These are phyloP conservation scores for Dermatemys mawii DNA, from an alignment of 2,113 vertebrate genomes.

Conservation along the genomic window DNA sequence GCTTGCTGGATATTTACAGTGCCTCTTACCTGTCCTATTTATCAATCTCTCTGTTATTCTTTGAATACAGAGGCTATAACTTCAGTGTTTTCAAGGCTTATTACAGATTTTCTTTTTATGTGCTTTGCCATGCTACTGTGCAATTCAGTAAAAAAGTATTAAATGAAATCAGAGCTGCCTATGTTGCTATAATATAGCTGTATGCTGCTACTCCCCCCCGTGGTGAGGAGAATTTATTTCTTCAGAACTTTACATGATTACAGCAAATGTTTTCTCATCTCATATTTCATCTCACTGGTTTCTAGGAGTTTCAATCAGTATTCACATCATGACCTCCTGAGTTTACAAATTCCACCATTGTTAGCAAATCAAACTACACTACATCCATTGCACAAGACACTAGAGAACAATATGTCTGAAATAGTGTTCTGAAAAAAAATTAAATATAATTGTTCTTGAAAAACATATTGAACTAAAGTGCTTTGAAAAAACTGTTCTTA, in stretches of 20 bases:
- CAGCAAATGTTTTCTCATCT: background rate
- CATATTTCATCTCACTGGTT: background rate
- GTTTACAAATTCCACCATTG: conserved; percentile 2
- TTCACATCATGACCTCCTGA: background rate
- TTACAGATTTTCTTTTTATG: background rate
- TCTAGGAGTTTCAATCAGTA: background rate
- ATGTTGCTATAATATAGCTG: background rate
- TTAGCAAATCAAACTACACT: background rate
- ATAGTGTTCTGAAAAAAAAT: background rate
- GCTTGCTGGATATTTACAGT: background rate
- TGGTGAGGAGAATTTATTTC: background rate
- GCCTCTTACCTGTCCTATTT: background rate
- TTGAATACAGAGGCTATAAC: background rate
- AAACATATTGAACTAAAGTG: accelerated
- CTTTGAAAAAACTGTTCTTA: background rate
- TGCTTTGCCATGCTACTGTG: background rate
- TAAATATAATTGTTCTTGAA: background rate
- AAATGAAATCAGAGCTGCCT: background rate
- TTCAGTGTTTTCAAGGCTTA: background rate
- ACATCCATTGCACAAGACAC: background rate
- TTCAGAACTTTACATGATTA: background rate
- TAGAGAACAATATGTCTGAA: background rate
- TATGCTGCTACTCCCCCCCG: background rate
- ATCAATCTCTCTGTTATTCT: background rate
- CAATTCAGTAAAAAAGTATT: background rate